These are phyloP conservation scores for Drosophila repleta DNA, from an alignment of 1,140 invertebrate species.

Conservation along the genomic window DNA sequence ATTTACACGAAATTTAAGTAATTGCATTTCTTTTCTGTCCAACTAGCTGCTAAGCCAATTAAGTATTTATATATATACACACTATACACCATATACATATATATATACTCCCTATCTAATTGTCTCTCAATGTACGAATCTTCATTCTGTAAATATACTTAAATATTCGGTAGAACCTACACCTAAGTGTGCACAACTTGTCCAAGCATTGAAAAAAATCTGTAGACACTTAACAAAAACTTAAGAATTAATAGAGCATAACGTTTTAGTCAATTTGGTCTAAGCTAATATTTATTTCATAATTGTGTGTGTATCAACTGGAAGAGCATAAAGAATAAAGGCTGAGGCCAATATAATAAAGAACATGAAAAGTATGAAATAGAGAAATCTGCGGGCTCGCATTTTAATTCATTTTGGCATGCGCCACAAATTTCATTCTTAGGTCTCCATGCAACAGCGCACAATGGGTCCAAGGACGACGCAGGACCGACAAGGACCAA, in stretches of 20 bases:
- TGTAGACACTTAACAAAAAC: conserved; percentile 47
- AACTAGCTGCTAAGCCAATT: conserved; percentile 49
- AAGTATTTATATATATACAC: conserved; percentile 40
- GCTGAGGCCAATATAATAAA: conserved; percentile 53
- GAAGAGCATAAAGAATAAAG: conserved; percentile 53
- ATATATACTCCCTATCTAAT: conserved; percentile 28
- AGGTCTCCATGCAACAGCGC: conserved; percentile 37
- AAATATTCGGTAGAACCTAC: conserved; percentile 12
- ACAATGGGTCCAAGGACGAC: conserved; percentile 57
- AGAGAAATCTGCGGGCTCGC: conserved; percentile 13
- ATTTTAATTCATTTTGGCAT: conserved; percentile 59
- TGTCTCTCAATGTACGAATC: conserved; percentile 14
- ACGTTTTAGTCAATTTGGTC: conserved; percentile 73
- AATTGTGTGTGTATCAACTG: conserved; percentile 61
- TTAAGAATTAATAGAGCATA: conserved; percentile 74
- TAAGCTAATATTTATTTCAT: conserved; percentile 80
- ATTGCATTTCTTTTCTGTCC: conserved; percentile 42
- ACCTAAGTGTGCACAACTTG: conserved; percentile 42
- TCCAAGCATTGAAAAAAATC: conserved; percentile 64
- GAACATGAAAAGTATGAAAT: neutral
- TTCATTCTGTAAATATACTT: conserved; percentile 39
- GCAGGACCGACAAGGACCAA: conserved; percentile 12
- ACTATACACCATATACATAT: conserved; percentile 10
- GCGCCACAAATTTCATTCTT: conserved; percentile 52
- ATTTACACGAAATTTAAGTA: conserved; percentile 51